Conservation (phyloP, 1,140 invertebrate species). For the Zeugodacus cucurbitae region DNA sequence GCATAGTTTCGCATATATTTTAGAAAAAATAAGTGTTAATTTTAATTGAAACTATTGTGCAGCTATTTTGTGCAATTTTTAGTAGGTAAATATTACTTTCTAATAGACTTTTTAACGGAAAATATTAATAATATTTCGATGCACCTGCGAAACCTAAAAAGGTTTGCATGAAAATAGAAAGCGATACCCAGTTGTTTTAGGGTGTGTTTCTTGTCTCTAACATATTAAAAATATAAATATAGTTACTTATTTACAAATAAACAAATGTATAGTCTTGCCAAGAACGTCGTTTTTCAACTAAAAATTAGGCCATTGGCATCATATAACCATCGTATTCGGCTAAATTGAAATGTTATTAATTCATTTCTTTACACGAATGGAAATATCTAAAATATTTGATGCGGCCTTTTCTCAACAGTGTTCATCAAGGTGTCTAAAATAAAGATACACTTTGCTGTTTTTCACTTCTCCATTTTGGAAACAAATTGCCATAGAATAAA, state of each 20-base stretch:
- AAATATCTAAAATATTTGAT: not conserved
- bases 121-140: not conserved
- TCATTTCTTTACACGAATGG: not conserved
- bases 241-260: not conserved
- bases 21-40: constrained; percentile 16
- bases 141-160: not conserved
- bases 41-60: not conserved
- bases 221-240: not conserved
- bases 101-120: not conserved
- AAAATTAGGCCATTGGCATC: too few species aligned
- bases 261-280: too few species aligned
- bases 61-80: not conserved
- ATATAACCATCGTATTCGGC: not conserved
- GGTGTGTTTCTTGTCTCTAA: not conserved
- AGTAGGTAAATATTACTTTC: not conserved
- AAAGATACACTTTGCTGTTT: not conserved
- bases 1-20: constrained; percentile 15
- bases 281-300: too few species aligned
- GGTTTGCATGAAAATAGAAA: not conserved
- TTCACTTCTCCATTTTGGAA: not conserved
- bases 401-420: not conserved
- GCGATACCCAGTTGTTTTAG: not conserved
- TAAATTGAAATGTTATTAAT: not conserved
- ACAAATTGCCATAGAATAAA: not conserved
- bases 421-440: not conserved